phyloP scores from a whole-genome alignment of 92 coral and sea anemone species.

The Metridium senile region DNA sequence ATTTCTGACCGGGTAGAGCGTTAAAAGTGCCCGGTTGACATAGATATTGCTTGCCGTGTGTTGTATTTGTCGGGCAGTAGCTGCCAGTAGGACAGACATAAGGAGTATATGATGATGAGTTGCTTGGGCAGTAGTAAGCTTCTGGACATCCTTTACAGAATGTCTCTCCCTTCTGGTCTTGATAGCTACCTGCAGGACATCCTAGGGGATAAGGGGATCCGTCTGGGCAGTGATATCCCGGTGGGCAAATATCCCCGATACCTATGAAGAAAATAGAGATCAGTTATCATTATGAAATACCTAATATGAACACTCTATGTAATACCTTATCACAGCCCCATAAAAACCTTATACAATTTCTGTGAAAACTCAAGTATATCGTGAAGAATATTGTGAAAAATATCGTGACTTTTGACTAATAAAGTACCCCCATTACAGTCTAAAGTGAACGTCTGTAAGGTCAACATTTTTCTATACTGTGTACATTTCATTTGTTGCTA shows the following conservation, averaged over 20 bases:
- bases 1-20: conserved; percentile 65
- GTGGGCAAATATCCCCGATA: conserved; percentile 86
- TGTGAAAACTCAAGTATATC: too few species aligned
- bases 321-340: background rate
- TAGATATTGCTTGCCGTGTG: conserved; percentile 55
- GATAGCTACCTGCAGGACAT: conserved; percentile 93
- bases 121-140: conserved; percentile 75
- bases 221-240: conserved; percentile 77
- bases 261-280: too few species aligned
- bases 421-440: too few species aligned
- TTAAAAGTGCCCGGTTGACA: conserved; percentile 88
- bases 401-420: too few species aligned
- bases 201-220: conserved; percentile 73
- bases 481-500: too few species aligned
- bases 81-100: conserved; percentile 84
- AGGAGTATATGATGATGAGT: conserved; percentile 64
- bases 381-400: too few species aligned
- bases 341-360: too few species aligned
- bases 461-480: too few species aligned
- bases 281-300: too few species aligned
- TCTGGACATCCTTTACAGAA: conserved; percentile 80
- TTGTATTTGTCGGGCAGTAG: conserved; percentile 86
- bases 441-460: too few species aligned
- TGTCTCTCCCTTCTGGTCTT: conserved; percentile 74
- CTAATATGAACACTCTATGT: background rate